Conservation (phyloP, 2,797 vertebrate species). For the Hoplostethus atlanticus region DNA sequence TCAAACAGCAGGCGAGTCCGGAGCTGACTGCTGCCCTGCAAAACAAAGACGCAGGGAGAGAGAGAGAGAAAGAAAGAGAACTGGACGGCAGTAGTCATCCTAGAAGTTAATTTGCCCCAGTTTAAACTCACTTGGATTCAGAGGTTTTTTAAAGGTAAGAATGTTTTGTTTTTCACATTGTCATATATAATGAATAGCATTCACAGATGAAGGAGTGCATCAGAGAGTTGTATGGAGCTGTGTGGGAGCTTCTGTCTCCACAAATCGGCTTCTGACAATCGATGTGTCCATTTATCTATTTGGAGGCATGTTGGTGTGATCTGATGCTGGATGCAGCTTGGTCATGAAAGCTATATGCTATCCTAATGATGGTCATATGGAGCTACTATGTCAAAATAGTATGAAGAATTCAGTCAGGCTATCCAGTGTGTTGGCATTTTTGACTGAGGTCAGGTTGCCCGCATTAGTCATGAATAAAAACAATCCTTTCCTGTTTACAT, state of each 20-base stretch:
- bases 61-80: neutral
- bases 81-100: slow-evolving; percentile 25
- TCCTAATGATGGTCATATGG: neutral
- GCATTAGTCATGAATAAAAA: neutral
- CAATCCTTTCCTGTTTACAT: neutral
- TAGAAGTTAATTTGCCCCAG: slow-evolving; percentile 64
- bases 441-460: neutral
- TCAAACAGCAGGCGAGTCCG: slow-evolving; percentile 50
- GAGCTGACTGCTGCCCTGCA: slow-evolving; percentile 46
- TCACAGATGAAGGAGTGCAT: slow-evolving; percentile 14
- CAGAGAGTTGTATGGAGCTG: slow-evolving; percentile 59
- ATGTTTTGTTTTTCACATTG: slow-evolving; percentile 1
- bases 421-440: neutral
- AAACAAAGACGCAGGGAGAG: slow-evolving; percentile 61
- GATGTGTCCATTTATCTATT: slow-evolving; percentile 17
- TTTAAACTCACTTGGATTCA: slow-evolving; percentile 24
- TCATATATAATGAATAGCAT: neutral
- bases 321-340: neutral
- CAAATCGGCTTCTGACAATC: slow-evolving; percentile 9
- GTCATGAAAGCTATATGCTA: neutral
- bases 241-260: slow-evolving; percentile 33
- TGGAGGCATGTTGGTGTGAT: slow-evolving; percentile 5
- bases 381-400: neutral
- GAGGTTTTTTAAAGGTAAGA: slow-evolving; percentile 64
- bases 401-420: neutral